Evolutionary conservation across 2,797 vertebrate species (phyloP), one percentile per base, ranked within the genome.

Genomic region (Fundulus diaphanus): DNA sequence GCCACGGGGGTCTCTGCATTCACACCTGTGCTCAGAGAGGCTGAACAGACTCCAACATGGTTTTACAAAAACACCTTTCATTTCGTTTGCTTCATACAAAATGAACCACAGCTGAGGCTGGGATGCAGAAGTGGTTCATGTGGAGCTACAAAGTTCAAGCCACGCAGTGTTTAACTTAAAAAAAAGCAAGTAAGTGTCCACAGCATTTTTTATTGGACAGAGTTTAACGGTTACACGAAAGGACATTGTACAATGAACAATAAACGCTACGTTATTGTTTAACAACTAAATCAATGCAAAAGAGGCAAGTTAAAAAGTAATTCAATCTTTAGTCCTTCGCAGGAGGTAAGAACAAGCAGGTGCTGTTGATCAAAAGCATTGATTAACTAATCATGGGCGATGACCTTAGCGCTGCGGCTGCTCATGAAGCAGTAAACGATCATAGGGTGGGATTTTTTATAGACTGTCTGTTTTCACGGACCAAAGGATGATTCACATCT

Each of bases 141-240:
- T 2, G n/a, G 78, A 77, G 78, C 2, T n/a, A 0, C 63, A 76
- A 79, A 79, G 78, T 56, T 78, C 78, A 80, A 57, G 13, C 6
- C 44, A 29, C 57, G n/a, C 16, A n/a, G 24, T 76, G 72, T 68
- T 29, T 61, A n/a, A 49, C 22, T 46, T 12, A 20, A 63, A 37
- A 56, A 56, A 40, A n/a, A 40, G 7, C 35, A 42, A 65, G 29
- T 12, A 29, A 61, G 18, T 0, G 1, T 2, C 4, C 12, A 65
- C 9, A 65, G 16, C 12, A 6, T 5, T 20, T 59, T 7, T n/a
- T n/a, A 42, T 11, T 2, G 13, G 3, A 4, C 61, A 42, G 24
- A 40, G n/a, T 65, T 40, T 65, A n/a, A 40, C 16, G 12, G 12
- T 22, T 65, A n/a, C 37, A 40, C 15, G 22, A 42, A 40, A 42